Evolutionary conservation across 2,888 invertebrate genomes (phyloP), one percentile per base, ranked within the genome.

Genomic region (Tuta absoluta): DNA sequence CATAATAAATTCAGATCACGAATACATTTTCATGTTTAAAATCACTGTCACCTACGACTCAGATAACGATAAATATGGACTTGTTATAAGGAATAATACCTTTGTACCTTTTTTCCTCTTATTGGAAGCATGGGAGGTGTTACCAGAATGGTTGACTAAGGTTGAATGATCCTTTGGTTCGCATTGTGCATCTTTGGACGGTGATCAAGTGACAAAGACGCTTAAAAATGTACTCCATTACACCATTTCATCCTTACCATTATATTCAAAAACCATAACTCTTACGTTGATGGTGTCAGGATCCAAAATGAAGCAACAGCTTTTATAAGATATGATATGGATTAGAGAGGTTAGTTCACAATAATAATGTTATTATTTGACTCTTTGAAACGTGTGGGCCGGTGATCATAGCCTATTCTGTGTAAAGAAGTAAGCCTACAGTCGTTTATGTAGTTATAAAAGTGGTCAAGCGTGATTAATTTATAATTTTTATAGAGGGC

Each of bases 281-380:
- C 70, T 65, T 75, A 69, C 69, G 64, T 61, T 19, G 0, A 2
- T 7, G 11, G n/a, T 0, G 0, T 11, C 78, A 84, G 70, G 71
- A 77, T 73, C 65, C 57, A 68, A 41, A 73, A 56, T 56, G 10
- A 12, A 24, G 17, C n/a, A 8, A 56, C 10, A 28, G 2, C 3
- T 28, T 28, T 28, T 33, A 33, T 33, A 23, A 23, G 21, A 17
- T 2, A 14, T 56, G 24, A 28, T 33, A 33, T 56, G 56, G 56
- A 56, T 58, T 63, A 72, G 71, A 75, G 73, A 69, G 74, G 74
- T 72, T 72, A 74, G 77, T 84, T 81, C 81, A 77, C 79, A 81
- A 73, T 88, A 87, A 88, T 87, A 88, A 88, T 87, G 88, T 87
- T 89, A 89, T 86, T 85, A 86, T 89, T 89, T 80, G 85, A 81